These are phyloP conservation scores for Cephalopachus bancanus DNA, from an alignment of 2,797 vertebrate genomes.

Conservation along the genomic window DNA sequence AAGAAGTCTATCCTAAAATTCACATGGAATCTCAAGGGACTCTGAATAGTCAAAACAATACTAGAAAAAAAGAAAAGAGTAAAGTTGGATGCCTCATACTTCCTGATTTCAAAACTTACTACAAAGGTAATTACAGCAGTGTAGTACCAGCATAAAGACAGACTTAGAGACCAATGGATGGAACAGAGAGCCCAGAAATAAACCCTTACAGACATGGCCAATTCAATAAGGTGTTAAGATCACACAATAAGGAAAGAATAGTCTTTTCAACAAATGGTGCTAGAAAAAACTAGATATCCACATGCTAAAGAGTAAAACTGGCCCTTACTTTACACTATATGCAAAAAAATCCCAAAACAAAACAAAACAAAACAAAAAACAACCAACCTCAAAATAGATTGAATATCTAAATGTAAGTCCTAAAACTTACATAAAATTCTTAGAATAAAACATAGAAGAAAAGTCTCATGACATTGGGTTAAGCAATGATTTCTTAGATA, in stretches of 20 bases:
- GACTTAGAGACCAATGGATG: rapidly evolving
- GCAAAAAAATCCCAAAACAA: background rate
- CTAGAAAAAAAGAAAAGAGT: background rate
- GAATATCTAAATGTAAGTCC: background rate
- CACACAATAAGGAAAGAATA: background rate
- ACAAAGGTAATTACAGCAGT: background rate
- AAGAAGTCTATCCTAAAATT: conserved; percentile 28
- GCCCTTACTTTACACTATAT: background rate
- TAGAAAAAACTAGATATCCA: background rate
- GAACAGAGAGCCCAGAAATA: background rate
- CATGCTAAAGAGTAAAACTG: background rate
- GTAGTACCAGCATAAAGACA: background rate
- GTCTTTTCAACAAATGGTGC: background rate
- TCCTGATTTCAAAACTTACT: conserved; percentile 25
- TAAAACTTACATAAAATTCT: background rate
- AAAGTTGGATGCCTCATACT: conserved; percentile 16
- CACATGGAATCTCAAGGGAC: background rate
- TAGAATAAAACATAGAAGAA: background rate
- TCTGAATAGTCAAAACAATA: background rate
- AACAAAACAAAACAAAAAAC: background rate
- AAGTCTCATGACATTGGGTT: background rate
- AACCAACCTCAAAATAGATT: background rate
- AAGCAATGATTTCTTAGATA: background rate
- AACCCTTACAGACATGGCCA: background rate
- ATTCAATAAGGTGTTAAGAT: background rate